Base-by-base conservation (phyloP, 2,797 vertebrate genomes). In the Cuculus canorus region DNA sequence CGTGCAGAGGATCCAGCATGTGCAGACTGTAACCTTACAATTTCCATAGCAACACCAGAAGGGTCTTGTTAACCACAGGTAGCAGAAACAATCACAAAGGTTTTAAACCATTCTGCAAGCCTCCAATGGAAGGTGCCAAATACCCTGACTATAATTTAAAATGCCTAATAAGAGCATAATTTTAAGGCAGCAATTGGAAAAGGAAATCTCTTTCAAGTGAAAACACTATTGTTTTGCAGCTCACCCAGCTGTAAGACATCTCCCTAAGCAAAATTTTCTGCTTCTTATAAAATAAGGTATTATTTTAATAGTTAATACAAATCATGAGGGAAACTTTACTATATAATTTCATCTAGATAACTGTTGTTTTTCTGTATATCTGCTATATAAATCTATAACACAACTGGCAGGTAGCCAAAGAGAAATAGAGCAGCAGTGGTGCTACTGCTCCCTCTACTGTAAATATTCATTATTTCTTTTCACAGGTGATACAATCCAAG, bases 361-460 rank as follows among this genome's bases (percentile, higher is more conserved):
- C 48, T 88, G 86, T 41, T 95, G 60, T 60, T 95, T 95, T 94
- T 94, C 84, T 88, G 12, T 70, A 14, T 70, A 52, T 73, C 71
- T 88, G 64, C 91, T 86, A 19, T 45, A 87, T 35, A 85, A 94
- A 91, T 77, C 53, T 93, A 7, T 73, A 90, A 84, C 52, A 92
- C 48, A 77, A 86, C 75, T 53, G 79, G 86, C 41, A 91, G 76
- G 53, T 41, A 65, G 48, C 70, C 78, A 75, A 66, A 75, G 66
- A 82, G 68, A 84, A 96, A 72, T 7, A 73, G 19, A 85, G 28
- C 60, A 97, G 96, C 56, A 64, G 81, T 33, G 66, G 93, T 97
- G 86, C 84, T 97, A 96, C 68, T 98, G 98, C 98, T 98, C 97
- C 98, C 97, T 97, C 98, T 98, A 96, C 96, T 93, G 98, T 96